Evolutionary conservation across 2,113 vertebrate genomes (phyloP).

Genomic region (Cryptotis parvus): DNA sequence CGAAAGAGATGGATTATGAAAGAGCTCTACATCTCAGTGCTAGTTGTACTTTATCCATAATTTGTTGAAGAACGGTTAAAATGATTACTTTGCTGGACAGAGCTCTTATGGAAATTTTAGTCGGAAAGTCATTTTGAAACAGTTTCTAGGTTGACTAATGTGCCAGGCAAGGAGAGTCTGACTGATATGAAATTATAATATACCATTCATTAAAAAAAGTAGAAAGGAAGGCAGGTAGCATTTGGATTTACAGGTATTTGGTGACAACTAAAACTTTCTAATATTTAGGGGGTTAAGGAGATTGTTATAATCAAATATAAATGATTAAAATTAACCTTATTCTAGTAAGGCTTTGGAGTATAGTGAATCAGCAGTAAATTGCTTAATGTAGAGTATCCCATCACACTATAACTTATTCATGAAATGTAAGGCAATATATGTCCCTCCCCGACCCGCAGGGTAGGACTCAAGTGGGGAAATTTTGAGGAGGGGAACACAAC

Average conservation of each 20-base stretch:
- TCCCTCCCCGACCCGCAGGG: no score
- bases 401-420: background rate
- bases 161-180: background rate
- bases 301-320: background rate
- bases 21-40: background rate
- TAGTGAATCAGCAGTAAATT: background rate
- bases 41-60: background rate
- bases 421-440: background rate
- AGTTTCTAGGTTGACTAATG: background rate
- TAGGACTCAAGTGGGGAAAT: no score
- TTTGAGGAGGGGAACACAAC: no score
- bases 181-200: background rate
- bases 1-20: background rate
- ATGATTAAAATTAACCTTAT: constrained; percentile 33
- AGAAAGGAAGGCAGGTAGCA: background rate
- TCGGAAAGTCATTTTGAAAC: background rate
- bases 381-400: background rate
- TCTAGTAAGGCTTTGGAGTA: background rate
- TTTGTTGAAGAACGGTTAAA: background rate
- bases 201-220: background rate
- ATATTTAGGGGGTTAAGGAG: background rate
- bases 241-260: background rate
- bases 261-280: background rate
- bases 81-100: background rate
- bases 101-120: background rate